Base-by-base conservation (phyloP, 2,797 vertebrate species). In the Astyanax mexicanus region DNA sequence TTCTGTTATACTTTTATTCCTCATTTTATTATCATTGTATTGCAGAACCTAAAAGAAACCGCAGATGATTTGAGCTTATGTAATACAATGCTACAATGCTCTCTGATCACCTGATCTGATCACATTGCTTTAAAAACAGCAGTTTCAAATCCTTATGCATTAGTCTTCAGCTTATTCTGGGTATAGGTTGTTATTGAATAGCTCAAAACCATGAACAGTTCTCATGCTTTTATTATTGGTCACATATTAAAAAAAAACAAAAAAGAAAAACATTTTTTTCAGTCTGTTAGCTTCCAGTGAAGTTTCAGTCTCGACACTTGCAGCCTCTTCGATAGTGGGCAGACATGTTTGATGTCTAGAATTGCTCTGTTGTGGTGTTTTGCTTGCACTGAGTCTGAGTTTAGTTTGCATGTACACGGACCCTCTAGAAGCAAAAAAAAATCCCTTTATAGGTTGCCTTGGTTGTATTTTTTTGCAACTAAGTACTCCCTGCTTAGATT, bases 321-420 rank as follows among this genome's bases (percentile, higher is more conserved):
- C 55, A 13, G 74, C 78, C 85, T 95, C 94, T 94, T 87, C 95
- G 95, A 94, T 92, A 93, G 87, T 89, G 93, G 94, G 93, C 91
- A 84, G 88, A 90, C 89, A 93, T 88, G 86, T 89, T 87, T 93
- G 25, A 37, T 15, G 5, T 67, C 23, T 66, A 38, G 68, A 54
- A 17, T 11, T 19, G 32, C 60, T 66, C 40, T 52, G 70, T 38
- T 73, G 44, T 71, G n/a, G 74, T 12, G 29, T 80, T 72, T 45
- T 52, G 42, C 81, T 10, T 27, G 4, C 40, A 49, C 21, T 71
- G 3, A 27, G 49, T 58, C 57, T 78, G 76, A 32, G 29, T 32
- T 32, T 29, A 27, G 60, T 58, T 57, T 78, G 76, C 69, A 78
- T 68, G 61, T 25, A 47, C 25, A 21, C 10, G 5, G 1, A 38